phyloP scores from a whole-genome alignment of 2,888 invertebrate species.

The Prenolepis imparis region DNA sequence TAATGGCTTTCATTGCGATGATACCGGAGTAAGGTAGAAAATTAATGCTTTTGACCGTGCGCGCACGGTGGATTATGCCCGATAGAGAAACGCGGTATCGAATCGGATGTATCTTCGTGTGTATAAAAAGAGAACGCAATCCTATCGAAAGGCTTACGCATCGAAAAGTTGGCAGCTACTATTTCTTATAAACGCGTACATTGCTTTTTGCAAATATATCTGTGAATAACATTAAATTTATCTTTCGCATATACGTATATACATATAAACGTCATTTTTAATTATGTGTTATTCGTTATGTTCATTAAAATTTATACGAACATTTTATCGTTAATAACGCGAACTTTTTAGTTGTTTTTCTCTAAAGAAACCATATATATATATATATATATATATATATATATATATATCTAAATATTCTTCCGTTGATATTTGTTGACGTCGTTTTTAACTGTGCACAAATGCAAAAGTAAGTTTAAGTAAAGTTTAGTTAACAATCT shows the following conservation, averaged over 20 bases:
- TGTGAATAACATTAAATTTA: not conserved
- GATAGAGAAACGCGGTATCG: constrained; percentile 16
- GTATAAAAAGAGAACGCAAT: not conserved
- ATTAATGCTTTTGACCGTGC: constrained; percentile 35
- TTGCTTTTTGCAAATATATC: not conserved
- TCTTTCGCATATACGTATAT: not conserved
- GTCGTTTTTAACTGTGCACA: no score
- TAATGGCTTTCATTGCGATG: constrained; percentile 45
- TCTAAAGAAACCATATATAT: no score
- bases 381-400: no score
- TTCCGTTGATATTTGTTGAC: no score
- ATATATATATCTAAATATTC: no score
- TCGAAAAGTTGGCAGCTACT: not conserved
- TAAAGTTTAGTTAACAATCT: no score
- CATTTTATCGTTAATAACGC: no score
- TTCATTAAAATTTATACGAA: no score
- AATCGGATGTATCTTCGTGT: not conserved
- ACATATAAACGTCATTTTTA: not conserved
- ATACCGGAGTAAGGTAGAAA: constrained; percentile 22
- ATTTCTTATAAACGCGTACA: not conserved
- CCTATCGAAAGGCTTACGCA: not conserved
- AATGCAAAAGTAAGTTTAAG: no score
- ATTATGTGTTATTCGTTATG: not conserved
- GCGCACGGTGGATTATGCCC: constrained; percentile 17
- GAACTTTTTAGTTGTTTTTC: no score